phyloP scores from a whole-genome alignment of 2,113 vertebrate genomes.

The Columba livia region DNA sequence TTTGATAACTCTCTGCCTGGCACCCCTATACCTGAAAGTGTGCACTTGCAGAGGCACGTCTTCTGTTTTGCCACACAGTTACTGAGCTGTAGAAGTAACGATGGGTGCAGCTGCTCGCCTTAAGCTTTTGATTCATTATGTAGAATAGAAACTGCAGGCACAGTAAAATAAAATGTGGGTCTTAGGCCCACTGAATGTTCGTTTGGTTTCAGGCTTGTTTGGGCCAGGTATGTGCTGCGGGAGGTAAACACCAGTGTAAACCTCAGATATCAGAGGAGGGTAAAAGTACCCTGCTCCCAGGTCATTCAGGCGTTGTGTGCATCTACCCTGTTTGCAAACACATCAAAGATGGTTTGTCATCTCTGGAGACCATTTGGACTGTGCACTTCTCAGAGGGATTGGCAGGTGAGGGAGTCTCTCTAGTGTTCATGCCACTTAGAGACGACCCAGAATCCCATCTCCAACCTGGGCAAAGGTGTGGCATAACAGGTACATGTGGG shows the following conservation, averaged over 20 bases:
- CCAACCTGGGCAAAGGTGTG: neutral
- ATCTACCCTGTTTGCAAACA: neutral
- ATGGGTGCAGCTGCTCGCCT: neutral
- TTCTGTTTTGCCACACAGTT: neutral
- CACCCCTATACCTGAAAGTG: neutral
- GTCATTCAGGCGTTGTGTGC: neutral
- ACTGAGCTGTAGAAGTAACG: neutral
- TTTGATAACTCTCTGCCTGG: neutral
- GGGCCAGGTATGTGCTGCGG: neutral
- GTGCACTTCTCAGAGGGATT: neutral
- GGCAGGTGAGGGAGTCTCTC: neutral
- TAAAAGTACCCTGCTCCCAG: neutral
- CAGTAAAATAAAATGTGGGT: neutral
- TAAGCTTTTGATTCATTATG: neutral
- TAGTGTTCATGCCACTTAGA: fast-evolving
- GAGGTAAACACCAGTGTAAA: neutral
- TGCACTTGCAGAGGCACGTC: neutral
- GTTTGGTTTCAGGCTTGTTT: neutral
- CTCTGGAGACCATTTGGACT: neutral
- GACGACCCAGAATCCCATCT: neutral
- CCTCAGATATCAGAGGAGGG: too few species aligned
- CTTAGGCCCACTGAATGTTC: neutral
- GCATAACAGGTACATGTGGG: neutral
- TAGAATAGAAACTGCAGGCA: neutral
- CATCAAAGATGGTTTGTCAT: neutral